These are phyloP conservation scores for Drosophila nebulosa DNA, from an alignment of 1,140 invertebrate species.

Conservation along the genomic window DNA sequence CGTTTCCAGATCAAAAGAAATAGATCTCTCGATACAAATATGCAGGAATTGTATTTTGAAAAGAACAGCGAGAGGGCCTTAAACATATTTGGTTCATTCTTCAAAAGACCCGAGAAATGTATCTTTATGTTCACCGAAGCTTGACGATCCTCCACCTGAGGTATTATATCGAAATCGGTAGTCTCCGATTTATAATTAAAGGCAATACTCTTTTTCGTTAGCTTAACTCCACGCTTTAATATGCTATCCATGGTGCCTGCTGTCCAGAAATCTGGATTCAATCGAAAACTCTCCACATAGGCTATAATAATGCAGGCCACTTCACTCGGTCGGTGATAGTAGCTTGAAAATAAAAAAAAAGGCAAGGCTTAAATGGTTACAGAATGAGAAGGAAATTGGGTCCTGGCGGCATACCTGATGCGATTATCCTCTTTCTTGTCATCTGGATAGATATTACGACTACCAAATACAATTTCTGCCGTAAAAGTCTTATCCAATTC, in stretches of 20 bases:
- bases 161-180: slow-evolving; percentile 69
- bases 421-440: slow-evolving; percentile 26
- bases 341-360: slow-evolving; percentile 2
- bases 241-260: slow-evolving; percentile 65
- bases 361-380: too few species aligned
- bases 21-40: slow-evolving; percentile 58
- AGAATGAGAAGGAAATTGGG: too few species aligned
- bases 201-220: slow-evolving; percentile 44
- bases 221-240: slow-evolving; percentile 55
- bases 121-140: slow-evolving; percentile 53
- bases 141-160: slow-evolving; percentile 55
- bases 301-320: slow-evolving; percentile 66
- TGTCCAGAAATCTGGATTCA: slow-evolving; percentile 77
- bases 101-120: slow-evolving; percentile 57
- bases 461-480: slow-evolving; percentile 70
- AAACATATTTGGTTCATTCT: slow-evolving; percentile 70
- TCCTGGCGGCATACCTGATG: slow-evolving; percentile 4
- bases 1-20: slow-evolving; percentile 76
- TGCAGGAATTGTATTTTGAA: slow-evolving; percentile 67
- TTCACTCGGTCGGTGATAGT: slow-evolving; percentile 59
- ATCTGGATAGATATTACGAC: slow-evolving; percentile 57
- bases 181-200: slow-evolving; percentile 53
- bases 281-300: slow-evolving; percentile 67
- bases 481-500: slow-evolving; percentile 68
- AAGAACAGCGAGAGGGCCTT: slow-evolving; percentile 68